Conservation (phyloP, 2,888 invertebrate genomes). For the Pyralis farinalis region DNA sequence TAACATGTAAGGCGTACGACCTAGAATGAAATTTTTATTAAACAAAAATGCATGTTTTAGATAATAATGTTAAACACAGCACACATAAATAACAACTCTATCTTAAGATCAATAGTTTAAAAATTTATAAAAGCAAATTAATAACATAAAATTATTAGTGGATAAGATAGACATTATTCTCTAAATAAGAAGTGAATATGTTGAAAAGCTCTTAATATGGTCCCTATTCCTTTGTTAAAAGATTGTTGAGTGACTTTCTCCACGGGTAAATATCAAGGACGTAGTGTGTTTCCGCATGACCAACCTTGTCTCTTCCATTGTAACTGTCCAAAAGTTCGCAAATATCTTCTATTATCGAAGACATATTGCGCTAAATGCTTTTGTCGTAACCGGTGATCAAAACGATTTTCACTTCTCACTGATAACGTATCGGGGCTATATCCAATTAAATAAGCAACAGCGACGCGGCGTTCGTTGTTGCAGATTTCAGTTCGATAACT, state of each 20-base stretch:
- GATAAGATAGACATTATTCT: no score
- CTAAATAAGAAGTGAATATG: no score
- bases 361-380: constrained; percentile 37
- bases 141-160: no score
- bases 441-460: constrained; percentile 14
- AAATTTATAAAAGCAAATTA: no score
- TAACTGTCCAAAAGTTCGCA: constrained; percentile 89
- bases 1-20: constrained; percentile 90
- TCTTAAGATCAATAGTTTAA: no score
- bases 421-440: constrained; percentile 22
- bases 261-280: constrained; percentile 39
- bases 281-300: constrained; percentile 48
- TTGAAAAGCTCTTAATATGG: no score
- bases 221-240: neutral
- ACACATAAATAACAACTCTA: no score
- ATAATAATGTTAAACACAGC: no score
- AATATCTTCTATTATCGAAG: constrained; percentile 75
- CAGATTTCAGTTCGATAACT: constrained; percentile 46
- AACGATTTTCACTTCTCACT: constrained; percentile 12
- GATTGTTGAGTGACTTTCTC: constrained; percentile 2
- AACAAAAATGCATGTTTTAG: neutral
- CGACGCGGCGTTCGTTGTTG: constrained; percentile 32
- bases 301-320: constrained; percentile 92
- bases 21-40: constrained; percentile 55
- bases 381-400: neutral